Base-by-base conservation (phyloP, 2,888 invertebrate genomes). In the Corbicula japonica region DNA sequence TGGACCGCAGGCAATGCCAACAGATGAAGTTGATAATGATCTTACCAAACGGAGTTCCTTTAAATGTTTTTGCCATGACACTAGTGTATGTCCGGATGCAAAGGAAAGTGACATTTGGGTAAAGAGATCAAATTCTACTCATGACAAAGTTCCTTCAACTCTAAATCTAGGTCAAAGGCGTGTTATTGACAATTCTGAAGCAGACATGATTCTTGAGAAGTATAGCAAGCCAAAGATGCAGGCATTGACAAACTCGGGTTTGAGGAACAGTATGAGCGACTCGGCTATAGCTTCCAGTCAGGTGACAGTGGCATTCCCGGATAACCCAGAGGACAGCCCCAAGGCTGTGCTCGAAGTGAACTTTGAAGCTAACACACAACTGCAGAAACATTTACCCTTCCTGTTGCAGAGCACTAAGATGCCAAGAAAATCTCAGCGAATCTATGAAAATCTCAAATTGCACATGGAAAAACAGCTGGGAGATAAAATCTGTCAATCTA, bases 191-290 rank as follows among this genome's bases (percentile, higher is more conserved):
- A 72, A 78, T 46, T 80, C 80, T 0, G 83, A 83, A 46, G 83
- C 83, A 21, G 83, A 80, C 44, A 54, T 65, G 15, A 83, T 83
- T 30, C 70, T 83, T 15, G 80, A 66, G 15, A 83, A 83, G 35
- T 83, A 83, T 60, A 83, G 68, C 62, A 71, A 60, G 46, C 41
- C 73, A 15, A 75, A 75, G 34, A 65, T 2, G 44, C 23, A 72
- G 28, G 58, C 62, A 18, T 70, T 88, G 6, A 74, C 80, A 26
- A 89, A 89, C 70, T 85, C 89, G 2, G 81, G 76, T 61, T 86
- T 90, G 87, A 88, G 89, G 72, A 85, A 83, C 15, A 91, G 89
- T 5, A 81, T 87, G 61, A 91, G 90, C 83, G 91, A 91, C 60
- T 87, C 87, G 8, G 86, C 89, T 10, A 72, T 87, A n/a, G 61